Base-by-base conservation (phyloP, 2,113 vertebrate species). In the Myotis yumanensis region DNA sequence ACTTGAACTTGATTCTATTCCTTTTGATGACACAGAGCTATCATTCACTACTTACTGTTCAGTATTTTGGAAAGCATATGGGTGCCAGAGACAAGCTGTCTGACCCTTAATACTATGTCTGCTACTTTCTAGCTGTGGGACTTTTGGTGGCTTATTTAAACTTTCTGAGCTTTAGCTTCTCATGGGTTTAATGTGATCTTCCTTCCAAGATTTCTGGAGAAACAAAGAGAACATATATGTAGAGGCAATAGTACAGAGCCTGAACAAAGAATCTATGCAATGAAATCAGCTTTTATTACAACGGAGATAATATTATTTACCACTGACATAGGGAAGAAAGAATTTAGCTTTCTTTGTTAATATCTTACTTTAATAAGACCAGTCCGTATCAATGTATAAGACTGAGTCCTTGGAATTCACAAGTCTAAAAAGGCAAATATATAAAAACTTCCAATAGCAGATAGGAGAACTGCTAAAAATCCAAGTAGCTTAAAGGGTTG, bases 361-460 rank as follows among this genome's bases (percentile, higher is more conserved):
- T 48, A 86, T 46, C 22, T 76, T 12, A 17, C 16, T 62, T 86
- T 23, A 73, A 77, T 35, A 57, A 68, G 57, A 89, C 25, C 30
- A 25, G 37, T 14, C 10, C 22, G 51, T 35, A 48, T 57, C 25
- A 40, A 72, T 64, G 46, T 23, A 12, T 62, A 66, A 83, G 1
- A 22, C 57, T 22, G 35, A 69, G 59, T 43, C 18, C 40, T 90
- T 88, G 40, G 20, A n/a, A 59, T 43, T 73, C 51, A 66, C 23
- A n/a, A 88, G 10, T 57, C 37, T 75, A 46, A 90, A 80, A 84
- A 95, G 43, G 30, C 7, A 82, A 91, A 77, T 64, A 84, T 72
- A 32, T 66, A 83, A 85, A 72, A 86, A 64, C 23, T 51, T 79
- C 59, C 22, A 20, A 25, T 9, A 69, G 28, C 7, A 81, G 30